Evolutionary conservation across 2,888 invertebrate species (phyloP).

Genomic region (Lycophotia porphyrea): DNA sequence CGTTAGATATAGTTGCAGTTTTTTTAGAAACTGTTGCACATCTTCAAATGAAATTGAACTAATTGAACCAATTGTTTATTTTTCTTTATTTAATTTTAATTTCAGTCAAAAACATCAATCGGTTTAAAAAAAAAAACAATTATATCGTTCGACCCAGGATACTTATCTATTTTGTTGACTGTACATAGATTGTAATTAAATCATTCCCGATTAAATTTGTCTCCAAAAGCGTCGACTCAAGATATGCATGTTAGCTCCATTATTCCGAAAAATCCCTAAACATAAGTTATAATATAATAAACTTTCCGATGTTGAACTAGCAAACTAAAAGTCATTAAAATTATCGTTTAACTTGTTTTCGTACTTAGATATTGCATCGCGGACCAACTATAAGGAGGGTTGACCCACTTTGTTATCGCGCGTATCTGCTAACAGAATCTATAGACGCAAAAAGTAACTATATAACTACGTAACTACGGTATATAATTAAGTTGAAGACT

Average conservation of each 20-base stretch:
- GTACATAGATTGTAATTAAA: background rate
- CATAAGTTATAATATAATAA: constrained; percentile 54
- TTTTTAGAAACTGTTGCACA: too few relatives aligned
- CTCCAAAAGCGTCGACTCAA: constrained; percentile 25
- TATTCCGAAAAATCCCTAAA: constrained; percentile 57
- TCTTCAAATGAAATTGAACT: too few relatives aligned
- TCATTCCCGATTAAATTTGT: background rate
- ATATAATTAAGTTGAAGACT: constrained; percentile 54
- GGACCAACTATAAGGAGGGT: constrained; percentile 54
- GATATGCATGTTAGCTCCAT: constrained; percentile 53
- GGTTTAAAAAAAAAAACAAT: too few relatives aligned
- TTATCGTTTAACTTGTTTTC: constrained; percentile 72
- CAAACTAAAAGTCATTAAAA: constrained; percentile 76
- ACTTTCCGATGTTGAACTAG: constrained; percentile 56
- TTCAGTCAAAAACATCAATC: too few relatives aligned
- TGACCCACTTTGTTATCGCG: constrained; percentile 70
- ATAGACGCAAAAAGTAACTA: constrained; percentile 49
- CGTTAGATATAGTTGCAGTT: too few relatives aligned
- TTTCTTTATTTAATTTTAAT: too few relatives aligned
- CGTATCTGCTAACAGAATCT: constrained; percentile 54
- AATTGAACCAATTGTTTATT: too few relatives aligned
- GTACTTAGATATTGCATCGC: constrained; percentile 59
- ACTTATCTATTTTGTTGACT: too few relatives aligned
- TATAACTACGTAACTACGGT: constrained; percentile 35
- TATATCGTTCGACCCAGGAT: too few relatives aligned